Evolutionary conservation across 2,888 invertebrate species (phyloP), one percentile per base, ranked within the genome.

Genomic region (Mantis religiosa): DNA sequence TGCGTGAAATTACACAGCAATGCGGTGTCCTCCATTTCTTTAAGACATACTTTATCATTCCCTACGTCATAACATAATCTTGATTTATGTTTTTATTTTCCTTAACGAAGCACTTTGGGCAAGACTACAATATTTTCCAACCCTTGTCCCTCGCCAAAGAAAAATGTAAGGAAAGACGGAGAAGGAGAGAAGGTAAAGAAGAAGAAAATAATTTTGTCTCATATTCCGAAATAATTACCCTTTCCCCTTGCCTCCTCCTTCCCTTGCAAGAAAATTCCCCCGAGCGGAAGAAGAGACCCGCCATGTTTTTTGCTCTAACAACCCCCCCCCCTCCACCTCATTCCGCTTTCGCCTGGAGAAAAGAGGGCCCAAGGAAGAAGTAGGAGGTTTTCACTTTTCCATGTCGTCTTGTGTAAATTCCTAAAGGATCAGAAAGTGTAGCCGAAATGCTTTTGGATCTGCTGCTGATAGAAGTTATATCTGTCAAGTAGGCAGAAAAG

Each of bases 261-360:
- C 54, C 54, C 54, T 71, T 71, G 54, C 54, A 71, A n/a, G 47
- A 28, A 41, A 85, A 47, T 47, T 30, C 41, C 47, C 47, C 27
- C 27, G 28, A 41, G 85, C 41, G n/a, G 85, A 85, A 82, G 14
- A 30, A 87, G 82, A 82, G 85, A 27, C 28, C 88, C 84, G 85
- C 85, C 88, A 88, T 88, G 81, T 81, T 85, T 88, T 88, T 88
- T 84, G 28, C 71, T 81, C 88, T 84, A 81, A 41, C 84, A 47
- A 84, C 85, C 28, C 83, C 87, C 28, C 27, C 87, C 30, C 28
- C 30, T 30, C 83, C 83, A 83, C 54, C 41, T 83, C 28, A 85
- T 87, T 82, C 82, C 82, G 28, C n/a, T 27, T 81, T 28, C 28
- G 82, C 81, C 87, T 82, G 25, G 82, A 47, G 47, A 84, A n/a